Base-by-base conservation (phyloP, 2,888 invertebrate genomes). In the Rapana venosa region DNA sequence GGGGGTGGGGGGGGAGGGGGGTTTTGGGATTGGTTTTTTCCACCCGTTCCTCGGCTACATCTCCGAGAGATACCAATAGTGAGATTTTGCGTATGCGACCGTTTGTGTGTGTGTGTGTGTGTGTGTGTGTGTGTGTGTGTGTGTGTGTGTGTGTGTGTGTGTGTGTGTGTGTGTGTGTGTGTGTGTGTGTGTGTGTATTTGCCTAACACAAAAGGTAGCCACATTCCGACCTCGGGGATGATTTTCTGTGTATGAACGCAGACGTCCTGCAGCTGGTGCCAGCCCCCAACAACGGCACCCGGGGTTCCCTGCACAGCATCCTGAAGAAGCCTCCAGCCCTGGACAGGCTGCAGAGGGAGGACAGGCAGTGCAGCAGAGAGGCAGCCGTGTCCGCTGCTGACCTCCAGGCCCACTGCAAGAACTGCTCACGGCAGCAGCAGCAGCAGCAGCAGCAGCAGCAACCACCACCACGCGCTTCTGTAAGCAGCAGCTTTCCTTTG, bases 231-330 rank as follows among this genome's bases (percentile, higher is more conserved):
- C n/a, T 74, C 74, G 8, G 74, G 74, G n/a, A 74, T 74, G 4
- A 32, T 30, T 77, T 77, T 2, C 77, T 74, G 26, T 26, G 17
- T 8, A 74, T n/a, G n/a, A 11, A 8, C 22, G n/a, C 58, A 91
- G 90, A 91, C 47, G 30, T 91, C 22, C 70, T 91, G 66, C 92
- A 93, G 17, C 93, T 96, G 11, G 91, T 88, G 11, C 93, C 95
- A 0, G 93, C 95, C 26, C 94, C 95, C 13, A 96, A 96, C 92
- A 96, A 96, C 91, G 96, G 96, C 6, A 96, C 96, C 0, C 87
- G 88, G 70, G 96, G 96, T 6, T 92, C 93, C n/a, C 93, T 96
- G 36, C 92, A 95, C 91, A 93, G 95, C 61, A 88, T 96, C 13
- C 92, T 96, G 61, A 92, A 91, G 30, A 92, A 92, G 58, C 95